phyloP scores from a whole-genome alignment of 2,797 vertebrate genomes.

The Thamnophis elegans region DNA sequence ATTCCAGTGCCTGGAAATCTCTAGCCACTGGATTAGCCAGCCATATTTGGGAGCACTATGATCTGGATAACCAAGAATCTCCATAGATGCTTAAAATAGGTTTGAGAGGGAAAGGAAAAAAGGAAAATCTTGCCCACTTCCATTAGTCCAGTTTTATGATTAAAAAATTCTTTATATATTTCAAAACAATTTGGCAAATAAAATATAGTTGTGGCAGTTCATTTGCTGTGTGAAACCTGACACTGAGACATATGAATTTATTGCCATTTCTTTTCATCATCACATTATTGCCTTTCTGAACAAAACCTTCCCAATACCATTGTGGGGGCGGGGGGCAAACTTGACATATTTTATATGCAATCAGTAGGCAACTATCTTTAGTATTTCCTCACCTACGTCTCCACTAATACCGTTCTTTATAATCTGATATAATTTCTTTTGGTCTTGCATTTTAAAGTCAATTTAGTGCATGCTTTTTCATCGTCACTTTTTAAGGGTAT shows the following conservation, averaged over 20 bases:
- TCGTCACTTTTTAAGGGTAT: slow-evolving; percentile 16
- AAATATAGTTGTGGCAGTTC: background rate
- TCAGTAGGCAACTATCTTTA: background rate
- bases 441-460: background rate
- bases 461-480: slow-evolving; percentile 18
- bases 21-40: background rate
- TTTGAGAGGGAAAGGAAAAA: background rate
- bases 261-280: background rate
- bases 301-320: slow-evolving; percentile 7
- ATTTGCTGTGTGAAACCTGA: background rate
- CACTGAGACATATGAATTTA: background rate
- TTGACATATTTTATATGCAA: background rate
- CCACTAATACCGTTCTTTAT: slow-evolving; percentile 11
- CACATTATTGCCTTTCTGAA: background rate
- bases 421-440: slow-evolving; percentile 20
- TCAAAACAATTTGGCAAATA: background rate
- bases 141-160: background rate
- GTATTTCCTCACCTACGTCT: background rate
- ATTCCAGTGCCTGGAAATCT: background rate
- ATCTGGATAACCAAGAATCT: background rate
- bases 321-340: background rate
- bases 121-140: background rate
- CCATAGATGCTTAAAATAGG: background rate
- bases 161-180: background rate
- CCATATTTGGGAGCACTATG: background rate